Evolutionary conservation across 2,113 vertebrate species (phyloP).

Genomic region (Pardalotus punctatus): DNA sequence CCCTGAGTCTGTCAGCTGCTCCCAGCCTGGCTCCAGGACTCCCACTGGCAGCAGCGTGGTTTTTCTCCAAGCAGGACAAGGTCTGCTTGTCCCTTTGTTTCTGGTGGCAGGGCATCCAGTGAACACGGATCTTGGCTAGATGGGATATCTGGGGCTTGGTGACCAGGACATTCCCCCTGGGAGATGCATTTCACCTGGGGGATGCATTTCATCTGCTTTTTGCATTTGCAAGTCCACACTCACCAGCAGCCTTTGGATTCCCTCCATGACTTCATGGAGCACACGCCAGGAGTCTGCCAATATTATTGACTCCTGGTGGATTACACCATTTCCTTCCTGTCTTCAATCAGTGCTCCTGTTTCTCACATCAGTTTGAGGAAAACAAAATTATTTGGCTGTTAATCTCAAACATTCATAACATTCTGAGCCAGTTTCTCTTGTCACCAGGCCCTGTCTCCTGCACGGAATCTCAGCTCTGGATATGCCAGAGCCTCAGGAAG

Average conservation of each 20-base stretch:
- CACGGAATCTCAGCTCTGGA: background rate
- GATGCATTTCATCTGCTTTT: background rate
- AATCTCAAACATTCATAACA: background rate
- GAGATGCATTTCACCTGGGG: background rate
- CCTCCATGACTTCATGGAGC: background rate
- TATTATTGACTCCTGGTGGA: background rate
- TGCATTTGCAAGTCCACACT: background rate
- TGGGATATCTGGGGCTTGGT: background rate
- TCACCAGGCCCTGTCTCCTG: background rate
- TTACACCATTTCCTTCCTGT: background rate
- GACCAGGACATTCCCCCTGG: background rate
- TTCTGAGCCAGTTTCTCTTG: background rate
- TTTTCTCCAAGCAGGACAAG: background rate
- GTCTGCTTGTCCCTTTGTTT: background rate
- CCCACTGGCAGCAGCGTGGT: rapidly evolving
- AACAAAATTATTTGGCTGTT: background rate
- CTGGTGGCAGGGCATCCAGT: background rate
- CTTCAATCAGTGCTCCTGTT: background rate
- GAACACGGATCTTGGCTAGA: background rate
- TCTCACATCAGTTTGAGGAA: background rate
- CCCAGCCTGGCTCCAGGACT: background rate
- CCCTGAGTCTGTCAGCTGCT: background rate
- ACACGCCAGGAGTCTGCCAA: background rate
- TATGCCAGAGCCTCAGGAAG: background rate
- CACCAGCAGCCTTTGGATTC: background rate